Conservation (phyloP, 2,888 invertebrate genomes). For the Lycaena phlaeas region DNA sequence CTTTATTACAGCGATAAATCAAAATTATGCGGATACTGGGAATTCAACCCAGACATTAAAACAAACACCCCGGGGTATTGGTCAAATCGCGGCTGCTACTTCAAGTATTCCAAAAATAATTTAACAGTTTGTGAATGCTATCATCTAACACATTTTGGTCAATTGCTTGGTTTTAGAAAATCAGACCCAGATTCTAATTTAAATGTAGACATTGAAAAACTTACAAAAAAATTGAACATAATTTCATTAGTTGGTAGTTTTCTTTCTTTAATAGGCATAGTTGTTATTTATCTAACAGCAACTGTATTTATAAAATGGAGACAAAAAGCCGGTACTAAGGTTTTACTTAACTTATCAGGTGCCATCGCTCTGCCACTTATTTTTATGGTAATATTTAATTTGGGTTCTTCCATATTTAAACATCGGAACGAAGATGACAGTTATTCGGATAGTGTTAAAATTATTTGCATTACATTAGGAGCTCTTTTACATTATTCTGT, state of each 20-base stretch:
- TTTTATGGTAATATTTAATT: constrained; percentile 47
- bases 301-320: constrained; percentile 74
- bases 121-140: constrained; percentile 61
- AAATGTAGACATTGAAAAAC: constrained; percentile 24
- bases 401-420: constrained; percentile 38
- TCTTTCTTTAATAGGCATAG: constrained; percentile 70
- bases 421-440: constrained; percentile 28
- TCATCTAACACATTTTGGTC: constrained; percentile 76
- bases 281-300: constrained; percentile 74
- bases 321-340: constrained; percentile 75
- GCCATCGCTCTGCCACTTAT: constrained; percentile 75
- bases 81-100: constrained; percentile 70
- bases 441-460: constrained; percentile 31
- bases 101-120: constrained; percentile 31
- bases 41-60: constrained; percentile 42
- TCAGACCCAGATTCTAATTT: constrained; percentile 19
- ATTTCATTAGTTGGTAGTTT: constrained; percentile 74
- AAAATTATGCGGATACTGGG: constrained; percentile 73
- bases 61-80: constrained; percentile 52
- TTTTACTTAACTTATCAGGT: constrained; percentile 76
- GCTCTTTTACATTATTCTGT: constrained; percentile 78
- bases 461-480: constrained; percentile 72
- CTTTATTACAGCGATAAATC: constrained; percentile 23
- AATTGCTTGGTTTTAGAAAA: constrained; percentile 49
- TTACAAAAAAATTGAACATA: constrained; percentile 63